phyloP scores from a whole-genome alignment of 2,113 vertebrate genomes.

The Lycocorax pyrrhopterus region DNA sequence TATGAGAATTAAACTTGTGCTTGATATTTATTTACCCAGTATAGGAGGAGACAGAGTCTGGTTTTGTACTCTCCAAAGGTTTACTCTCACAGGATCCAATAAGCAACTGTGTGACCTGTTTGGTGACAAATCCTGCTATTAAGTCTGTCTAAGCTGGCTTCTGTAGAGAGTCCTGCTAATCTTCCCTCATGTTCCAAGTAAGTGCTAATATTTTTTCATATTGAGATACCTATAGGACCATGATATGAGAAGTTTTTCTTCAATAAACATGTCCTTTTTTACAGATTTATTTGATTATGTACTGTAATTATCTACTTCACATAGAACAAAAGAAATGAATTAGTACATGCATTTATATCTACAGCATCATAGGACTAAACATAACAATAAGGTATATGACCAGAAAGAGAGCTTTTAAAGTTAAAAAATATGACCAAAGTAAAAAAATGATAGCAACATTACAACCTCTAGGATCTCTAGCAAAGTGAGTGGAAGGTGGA shows the following conservation, averaged over 20 bases:
- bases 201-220: neutral
- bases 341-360: neutral
- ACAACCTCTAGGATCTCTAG: neutral
- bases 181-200: neutral
- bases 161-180: neutral
- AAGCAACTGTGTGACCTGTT: neutral
- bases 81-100: neutral
- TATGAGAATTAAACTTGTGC: neutral
- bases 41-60: neutral
- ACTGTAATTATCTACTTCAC: neutral
- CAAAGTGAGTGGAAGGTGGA: neutral
- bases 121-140: neutral
- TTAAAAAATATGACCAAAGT: neutral
- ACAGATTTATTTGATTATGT: neutral
- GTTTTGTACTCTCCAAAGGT: accelerated
- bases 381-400: neutral
- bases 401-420: neutral
- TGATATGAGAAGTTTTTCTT: neutral
- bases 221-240: neutral
- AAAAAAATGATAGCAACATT: neutral
- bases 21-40: neutral
- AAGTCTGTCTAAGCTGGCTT: neutral
- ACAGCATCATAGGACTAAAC: neutral
- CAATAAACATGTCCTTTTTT: neutral
- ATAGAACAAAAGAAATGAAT: neutral